Base-by-base conservation (phyloP, 2,113 vertebrate species). In the Coreoperca whiteheadi region DNA sequence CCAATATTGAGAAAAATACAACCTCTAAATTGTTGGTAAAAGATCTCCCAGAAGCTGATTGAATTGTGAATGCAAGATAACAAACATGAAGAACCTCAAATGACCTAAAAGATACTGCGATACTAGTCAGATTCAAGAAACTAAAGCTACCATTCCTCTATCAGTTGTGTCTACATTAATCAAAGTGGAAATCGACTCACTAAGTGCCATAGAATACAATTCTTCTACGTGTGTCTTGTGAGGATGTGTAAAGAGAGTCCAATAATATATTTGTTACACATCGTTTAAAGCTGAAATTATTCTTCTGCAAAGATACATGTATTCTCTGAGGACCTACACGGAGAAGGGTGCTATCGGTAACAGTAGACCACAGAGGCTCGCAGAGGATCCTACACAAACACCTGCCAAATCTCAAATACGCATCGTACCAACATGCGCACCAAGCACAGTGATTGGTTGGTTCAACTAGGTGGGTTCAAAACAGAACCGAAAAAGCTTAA, bases 371-470 rank as follows among this genome's bases (percentile, higher is more conserved):
- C 3, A 39, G 8, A 63, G 18, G 37, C 20, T 41, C 12, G 5
- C 23, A 53, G 12, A 15, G 4, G 3, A 66, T 34, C 4, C 25
- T 4, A 12, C 21, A 8, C 4, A 2, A 41, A 56, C 23, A 25
- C 28, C 16, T 51, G 1, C 12, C 14, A 69, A 50, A 50, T 72
- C 10, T 53, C 11, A 53, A 53, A 14, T 57, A 21, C 0, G 2
- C 1, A 0, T n/a, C 3, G 1, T 37, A n/a, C 2, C 12, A 21
- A 37, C 48, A 51, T 5, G 0, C 2, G 1, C 20, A 41, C 21
- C 37, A 6, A n/a, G 30, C 51, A 23, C 8, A 5, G 8, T 10
- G 60, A 21, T 6, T 37, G 34, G 60, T 37, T 37, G 32, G 21
- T 37, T 8, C 8, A 61, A 34, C 41, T 74, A 41, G n/a, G 21